Evolutionary conservation across 2,797 vertebrate species (phyloP).

Genomic region (Rhinoraja longicauda): DNA sequence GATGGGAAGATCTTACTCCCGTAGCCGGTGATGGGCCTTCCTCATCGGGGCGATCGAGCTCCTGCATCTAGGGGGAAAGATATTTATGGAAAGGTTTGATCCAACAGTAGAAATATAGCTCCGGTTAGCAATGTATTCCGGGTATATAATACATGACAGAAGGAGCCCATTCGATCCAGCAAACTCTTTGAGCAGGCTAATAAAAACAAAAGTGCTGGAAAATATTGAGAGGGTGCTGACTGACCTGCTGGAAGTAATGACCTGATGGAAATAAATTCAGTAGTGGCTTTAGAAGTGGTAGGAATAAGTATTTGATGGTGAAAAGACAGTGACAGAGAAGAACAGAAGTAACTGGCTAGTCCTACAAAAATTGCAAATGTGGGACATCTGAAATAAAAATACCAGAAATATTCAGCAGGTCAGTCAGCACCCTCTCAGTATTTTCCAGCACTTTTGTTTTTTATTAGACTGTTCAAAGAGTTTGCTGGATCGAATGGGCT

Average conservation of each 20-base stretch:
- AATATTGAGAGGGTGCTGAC: background rate
- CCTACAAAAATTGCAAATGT: background rate
- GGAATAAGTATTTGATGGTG: background rate
- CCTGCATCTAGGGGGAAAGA: no score
- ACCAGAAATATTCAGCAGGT: no score
- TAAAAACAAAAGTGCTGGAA: no score
- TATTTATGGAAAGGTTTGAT: background rate
- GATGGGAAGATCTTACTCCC: no score
- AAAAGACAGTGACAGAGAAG: background rate
- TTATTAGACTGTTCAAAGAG: background rate
- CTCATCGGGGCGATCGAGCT: no score
- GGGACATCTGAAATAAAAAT: no score
- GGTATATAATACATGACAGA: background rate
- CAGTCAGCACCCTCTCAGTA: no score
- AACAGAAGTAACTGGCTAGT: background rate
- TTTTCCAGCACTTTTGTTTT: no score
- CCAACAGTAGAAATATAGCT: background rate
- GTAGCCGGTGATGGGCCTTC: no score
- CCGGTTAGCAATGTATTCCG: no score
- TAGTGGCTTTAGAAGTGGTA: background rate
- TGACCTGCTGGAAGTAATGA: no score
- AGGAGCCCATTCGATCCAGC: background rate
- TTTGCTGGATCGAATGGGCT: background rate
- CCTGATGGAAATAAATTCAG: background rate
- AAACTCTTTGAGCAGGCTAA: background rate